Evolutionary conservation across 2,888 invertebrate genomes (phyloP).

Genomic region (Helicoverpa assulta): DNA sequence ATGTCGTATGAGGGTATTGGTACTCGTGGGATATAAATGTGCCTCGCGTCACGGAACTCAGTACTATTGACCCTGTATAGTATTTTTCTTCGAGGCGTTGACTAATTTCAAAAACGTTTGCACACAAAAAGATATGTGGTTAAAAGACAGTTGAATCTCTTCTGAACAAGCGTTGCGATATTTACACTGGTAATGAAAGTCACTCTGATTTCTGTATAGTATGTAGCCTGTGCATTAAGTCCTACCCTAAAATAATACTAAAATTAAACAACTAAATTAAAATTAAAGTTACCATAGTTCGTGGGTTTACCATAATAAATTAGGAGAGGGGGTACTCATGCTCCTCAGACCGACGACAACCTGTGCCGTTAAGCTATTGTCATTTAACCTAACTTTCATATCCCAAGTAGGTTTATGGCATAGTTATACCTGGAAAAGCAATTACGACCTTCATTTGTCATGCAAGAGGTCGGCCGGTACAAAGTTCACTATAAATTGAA

Average conservation of each 20-base stretch:
- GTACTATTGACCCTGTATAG: too few species aligned
- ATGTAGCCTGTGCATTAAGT: slow-evolving; percentile 36
- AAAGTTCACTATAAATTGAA: slow-evolving; percentile 44
- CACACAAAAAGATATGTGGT: background rate
- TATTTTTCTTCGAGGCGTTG: too few species aligned
- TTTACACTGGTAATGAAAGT: background rate
- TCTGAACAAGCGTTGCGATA: background rate
- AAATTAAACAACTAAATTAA: slow-evolving; percentile 51
- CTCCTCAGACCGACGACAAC: slow-evolving; percentile 29
- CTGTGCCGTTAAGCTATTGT: slow-evolving; percentile 42
- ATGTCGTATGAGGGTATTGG: too few species aligned
- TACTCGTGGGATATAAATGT: too few species aligned
- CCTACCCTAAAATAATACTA: slow-evolving; percentile 36
- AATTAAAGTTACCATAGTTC: slow-evolving; percentile 36
- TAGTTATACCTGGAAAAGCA: slow-evolving; percentile 56
- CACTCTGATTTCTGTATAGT: slow-evolving; percentile 40
- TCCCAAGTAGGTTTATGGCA: slow-evolving; percentile 55
- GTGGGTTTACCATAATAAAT: slow-evolving; percentile 21
- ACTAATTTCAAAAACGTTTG: too few species aligned
- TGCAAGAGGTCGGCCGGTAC: slow-evolving; percentile 34
- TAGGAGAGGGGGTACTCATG: slow-evolving; percentile 16
- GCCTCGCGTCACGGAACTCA: too few species aligned
- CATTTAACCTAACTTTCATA: slow-evolving; percentile 51
- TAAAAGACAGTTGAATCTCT: background rate
- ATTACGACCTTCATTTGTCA: slow-evolving; percentile 52